A percentile compares a stretch with the other conserved stretches of the same genome.
These are phyloP conservation scores for Phengaris arion DNA, from an alignment of 2,888 invertebrate species.

Conservation along the genomic window DNA sequence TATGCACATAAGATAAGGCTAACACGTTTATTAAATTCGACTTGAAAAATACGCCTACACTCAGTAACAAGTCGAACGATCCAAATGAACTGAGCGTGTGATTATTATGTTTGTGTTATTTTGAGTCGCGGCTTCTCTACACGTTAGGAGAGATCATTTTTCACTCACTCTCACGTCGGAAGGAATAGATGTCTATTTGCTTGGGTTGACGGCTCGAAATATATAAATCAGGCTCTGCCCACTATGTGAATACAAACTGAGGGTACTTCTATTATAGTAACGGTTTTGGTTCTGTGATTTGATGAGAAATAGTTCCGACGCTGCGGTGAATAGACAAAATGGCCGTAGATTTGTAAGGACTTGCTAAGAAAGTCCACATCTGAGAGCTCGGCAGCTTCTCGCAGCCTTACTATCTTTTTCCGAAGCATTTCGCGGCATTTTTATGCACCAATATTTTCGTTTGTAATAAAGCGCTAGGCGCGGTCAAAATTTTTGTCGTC, in stretches of 20 bases:
- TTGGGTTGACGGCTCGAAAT: conserved; percentile 52
- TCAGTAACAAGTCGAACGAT: conserved; percentile 28
- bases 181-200: conserved; percentile 50
- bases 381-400: too few relatives aligned
- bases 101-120: conserved; percentile 35
- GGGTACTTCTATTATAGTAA: conserved; percentile 24
- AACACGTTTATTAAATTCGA: background rate
- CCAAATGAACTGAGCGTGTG: conserved; percentile 36
- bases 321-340: background rate
- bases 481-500: too few relatives aligned
- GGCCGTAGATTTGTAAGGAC: background rate
- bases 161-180: conserved; percentile 45
- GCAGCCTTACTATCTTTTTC: too few relatives aligned
- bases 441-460: too few relatives aligned
- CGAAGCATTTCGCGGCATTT: too few relatives aligned
- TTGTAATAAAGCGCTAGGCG: too few relatives aligned
- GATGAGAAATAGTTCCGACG: conserved; percentile 23
- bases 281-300: conserved; percentile 27
- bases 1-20: background rate
- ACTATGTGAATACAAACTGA: conserved; percentile 5
- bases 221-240: conserved; percentile 53
- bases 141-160: conserved; percentile 51
- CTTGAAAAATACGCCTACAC: conserved; percentile 10
- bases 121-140: conserved; percentile 38
- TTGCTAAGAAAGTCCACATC: background rate